phyloP scores from a whole-genome alignment of 2,797 vertebrate genomes.

The Megalops cyprinoides region DNA sequence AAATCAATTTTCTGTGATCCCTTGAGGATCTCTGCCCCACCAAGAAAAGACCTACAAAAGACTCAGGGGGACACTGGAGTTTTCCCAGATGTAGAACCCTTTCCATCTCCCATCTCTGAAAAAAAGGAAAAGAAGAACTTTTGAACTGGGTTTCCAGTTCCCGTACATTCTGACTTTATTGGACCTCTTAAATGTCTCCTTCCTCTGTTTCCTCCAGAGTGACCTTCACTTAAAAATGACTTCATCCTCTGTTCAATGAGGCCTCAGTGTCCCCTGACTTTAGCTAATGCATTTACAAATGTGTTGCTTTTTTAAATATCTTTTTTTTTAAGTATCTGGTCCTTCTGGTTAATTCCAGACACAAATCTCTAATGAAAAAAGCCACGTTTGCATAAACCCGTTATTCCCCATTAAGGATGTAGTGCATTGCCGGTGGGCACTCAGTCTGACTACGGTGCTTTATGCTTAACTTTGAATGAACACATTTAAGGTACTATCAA shows the following conservation, averaged over 20 bases:
- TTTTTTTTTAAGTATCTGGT: too few relatives aligned
- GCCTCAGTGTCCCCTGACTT: neutral
- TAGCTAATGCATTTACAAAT: too few relatives aligned
- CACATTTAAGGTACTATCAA: neutral
- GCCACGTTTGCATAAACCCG: too few relatives aligned
- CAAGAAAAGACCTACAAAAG: constrained; percentile 11
- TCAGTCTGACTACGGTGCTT: neutral
- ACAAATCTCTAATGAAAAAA: too few relatives aligned
- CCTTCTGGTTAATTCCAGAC: too few relatives aligned
- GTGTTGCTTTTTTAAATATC: too few relatives aligned
- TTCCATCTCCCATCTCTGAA: neutral
- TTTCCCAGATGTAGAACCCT: neutral
- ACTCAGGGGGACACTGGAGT: too few relatives aligned
- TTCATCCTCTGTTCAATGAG: neutral
- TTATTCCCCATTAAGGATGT: too few relatives aligned
- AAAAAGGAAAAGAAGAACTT: neutral
- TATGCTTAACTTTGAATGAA: neutral
- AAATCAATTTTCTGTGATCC: neutral
- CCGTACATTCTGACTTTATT: constrained; percentile 1
- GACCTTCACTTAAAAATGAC: neutral
- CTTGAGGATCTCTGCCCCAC: neutral
- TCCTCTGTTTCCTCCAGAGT: neutral
- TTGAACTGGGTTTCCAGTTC: neutral
- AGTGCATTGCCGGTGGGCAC: too few relatives aligned
- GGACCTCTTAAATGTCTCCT: neutral